Percentiles rank a stretch among this genome's conserved stretches.
These are phyloP conservation scores for Cephalopterus ornatus DNA, from an alignment of 2,113 vertebrate genomes.

Conservation along the genomic window DNA sequence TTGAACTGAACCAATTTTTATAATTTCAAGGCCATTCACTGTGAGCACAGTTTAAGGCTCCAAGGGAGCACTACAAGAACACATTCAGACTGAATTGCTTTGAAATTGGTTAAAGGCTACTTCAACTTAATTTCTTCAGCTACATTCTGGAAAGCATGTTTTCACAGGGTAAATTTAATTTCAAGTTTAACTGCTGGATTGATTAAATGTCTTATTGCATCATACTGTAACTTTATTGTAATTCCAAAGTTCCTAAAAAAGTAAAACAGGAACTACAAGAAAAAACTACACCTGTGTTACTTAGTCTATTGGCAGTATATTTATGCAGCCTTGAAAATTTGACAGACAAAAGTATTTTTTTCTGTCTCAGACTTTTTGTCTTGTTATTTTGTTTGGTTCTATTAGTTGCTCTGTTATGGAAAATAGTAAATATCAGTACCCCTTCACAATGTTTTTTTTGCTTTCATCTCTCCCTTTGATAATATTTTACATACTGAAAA, in stretches of 20 bases:
- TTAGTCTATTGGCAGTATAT: not conserved
- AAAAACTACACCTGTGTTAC: not conserved
- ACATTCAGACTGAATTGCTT: not conserved
- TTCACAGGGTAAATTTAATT: slow-evolving; percentile 13
- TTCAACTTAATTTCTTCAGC: slow-evolving; percentile 10
- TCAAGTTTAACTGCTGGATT: not conserved
- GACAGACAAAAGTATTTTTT: not conserved
- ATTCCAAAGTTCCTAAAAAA: not conserved
- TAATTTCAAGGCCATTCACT: slow-evolving; percentile 20
- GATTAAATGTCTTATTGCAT: slow-evolving; percentile 13
- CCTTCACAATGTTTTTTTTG: not conserved
- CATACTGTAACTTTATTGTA: not conserved
- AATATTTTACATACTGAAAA: not conserved
- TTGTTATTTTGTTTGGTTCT: not conserved
- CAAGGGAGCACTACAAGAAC: not conserved
- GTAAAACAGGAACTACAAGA: not conserved
- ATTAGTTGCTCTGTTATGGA: not conserved
- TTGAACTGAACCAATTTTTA: slow-evolving; percentile 22
- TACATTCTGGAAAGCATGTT: not conserved
- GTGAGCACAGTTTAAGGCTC: not conserved
- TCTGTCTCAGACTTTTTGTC: not conserved
- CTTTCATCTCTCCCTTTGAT: not conserved
- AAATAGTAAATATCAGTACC: not conserved
- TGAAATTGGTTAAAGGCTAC: slow-evolving; percentile 16
- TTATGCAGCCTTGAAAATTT: not conserved